Conservation (phyloP, 1,140 invertebrate genomes). For the Drosophila guanche region DNA sequence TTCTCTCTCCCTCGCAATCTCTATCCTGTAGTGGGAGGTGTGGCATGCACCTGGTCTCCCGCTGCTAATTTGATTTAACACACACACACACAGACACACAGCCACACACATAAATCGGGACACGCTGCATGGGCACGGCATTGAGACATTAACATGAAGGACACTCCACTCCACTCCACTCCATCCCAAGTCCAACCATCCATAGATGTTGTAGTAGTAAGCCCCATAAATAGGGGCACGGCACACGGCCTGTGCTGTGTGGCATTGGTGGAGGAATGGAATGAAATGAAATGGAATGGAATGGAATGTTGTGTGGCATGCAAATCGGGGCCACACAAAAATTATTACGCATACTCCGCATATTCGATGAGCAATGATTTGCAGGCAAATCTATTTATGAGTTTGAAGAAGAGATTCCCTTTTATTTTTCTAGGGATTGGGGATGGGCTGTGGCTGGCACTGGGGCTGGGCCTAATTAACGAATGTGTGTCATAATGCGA, state of each 20-base stretch:
- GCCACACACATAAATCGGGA: neutral
- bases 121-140: constrained; percentile 68
- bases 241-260: constrained; percentile 28
- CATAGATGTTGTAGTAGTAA: constrained; percentile 12
- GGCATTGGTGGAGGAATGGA: no score
- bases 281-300: neutral
- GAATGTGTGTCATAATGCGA: constrained; percentile 81
- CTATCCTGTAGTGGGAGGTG: constrained; percentile 37
- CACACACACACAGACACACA: constrained; percentile 35
- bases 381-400: neutral
- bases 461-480: constrained; percentile 69
- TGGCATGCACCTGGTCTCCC: constrained; percentile 62
- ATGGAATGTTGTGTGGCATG: constrained; percentile 23
- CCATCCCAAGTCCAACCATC: no score
- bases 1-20: constrained; percentile 10
- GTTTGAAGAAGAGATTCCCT: neutral
- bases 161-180: constrained; percentile 33
- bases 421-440: neutral
- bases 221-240: constrained; percentile 48
- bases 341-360: constrained; percentile 56
- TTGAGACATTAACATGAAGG: constrained; percentile 76
- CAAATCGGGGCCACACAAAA: constrained; percentile 20
- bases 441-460: constrained; percentile 3
- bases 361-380: constrained; percentile 23
- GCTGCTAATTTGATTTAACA: constrained; percentile 73